These are phyloP conservation scores for Noctua fimbriata DNA, from an alignment of 2,888 invertebrate genomes.

Conservation along the genomic window DNA sequence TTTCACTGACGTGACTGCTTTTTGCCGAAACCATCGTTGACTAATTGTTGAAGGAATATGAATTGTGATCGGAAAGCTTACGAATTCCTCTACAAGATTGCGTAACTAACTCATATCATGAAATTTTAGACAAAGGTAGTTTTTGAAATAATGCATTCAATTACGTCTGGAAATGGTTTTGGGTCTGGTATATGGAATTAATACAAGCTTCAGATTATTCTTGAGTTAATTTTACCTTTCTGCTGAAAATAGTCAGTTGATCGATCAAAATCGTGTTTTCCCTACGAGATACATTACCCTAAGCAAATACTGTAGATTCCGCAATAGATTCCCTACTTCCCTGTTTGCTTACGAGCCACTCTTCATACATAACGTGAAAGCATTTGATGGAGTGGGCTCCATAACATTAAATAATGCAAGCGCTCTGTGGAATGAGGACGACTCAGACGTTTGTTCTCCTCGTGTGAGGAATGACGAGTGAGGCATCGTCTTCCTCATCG, in stretches of 20 bases:
- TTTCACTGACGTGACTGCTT: too few relatives aligned
- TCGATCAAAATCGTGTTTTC: neutral
- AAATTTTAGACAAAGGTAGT: too few relatives aligned
- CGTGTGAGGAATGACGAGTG: slow-evolving; percentile 79
- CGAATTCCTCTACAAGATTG: too few relatives aligned
- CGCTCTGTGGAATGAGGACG: slow-evolving; percentile 79
- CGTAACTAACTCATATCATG: too few relatives aligned
- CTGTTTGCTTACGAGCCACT: slow-evolving; percentile 40
- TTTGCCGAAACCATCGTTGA: too few relatives aligned
- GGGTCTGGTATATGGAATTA: neutral
- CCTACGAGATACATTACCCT: neutral
- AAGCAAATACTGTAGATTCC: slow-evolving; percentile 10
- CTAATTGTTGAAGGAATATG: too few relatives aligned
- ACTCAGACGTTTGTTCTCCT: slow-evolving; percentile 74
- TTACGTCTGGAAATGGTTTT: neutral
- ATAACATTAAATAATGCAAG: slow-evolving; percentile 81
- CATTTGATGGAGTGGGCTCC: slow-evolving; percentile 58
- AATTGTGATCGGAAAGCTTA: too few relatives aligned
- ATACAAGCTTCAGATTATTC: neutral
- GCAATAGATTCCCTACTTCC: slow-evolving; percentile 21
- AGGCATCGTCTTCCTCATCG: slow-evolving; percentile 76
- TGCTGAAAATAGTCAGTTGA: neutral
- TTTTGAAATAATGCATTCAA: too few relatives aligned
- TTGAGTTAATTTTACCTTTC: neutral
- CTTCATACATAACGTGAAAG: slow-evolving; percentile 38